Evolutionary conservation across 2,113 vertebrate species (phyloP).

Genomic region (Microcebus ravelobensis): DNA sequence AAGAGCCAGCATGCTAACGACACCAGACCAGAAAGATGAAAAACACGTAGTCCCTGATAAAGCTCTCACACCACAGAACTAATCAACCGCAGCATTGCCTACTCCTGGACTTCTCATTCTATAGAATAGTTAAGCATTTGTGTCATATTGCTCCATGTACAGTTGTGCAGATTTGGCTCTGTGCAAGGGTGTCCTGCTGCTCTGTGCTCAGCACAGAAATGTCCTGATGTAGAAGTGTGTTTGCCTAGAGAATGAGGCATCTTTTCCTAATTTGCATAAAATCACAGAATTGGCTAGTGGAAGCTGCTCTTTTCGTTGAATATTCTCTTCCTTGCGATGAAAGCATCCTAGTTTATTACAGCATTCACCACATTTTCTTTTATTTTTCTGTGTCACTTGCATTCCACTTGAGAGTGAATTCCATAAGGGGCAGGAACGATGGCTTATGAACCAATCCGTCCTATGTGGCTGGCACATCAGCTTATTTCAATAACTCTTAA

Average conservation of each 20-base stretch:
- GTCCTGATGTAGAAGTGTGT: not conserved
- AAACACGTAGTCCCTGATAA: not conserved
- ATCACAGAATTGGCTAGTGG: not conserved
- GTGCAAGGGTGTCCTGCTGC: not conserved
- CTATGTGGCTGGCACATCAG: not conserved
- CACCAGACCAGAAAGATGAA: not conserved
- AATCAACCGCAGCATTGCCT: not conserved
- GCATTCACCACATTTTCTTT: constrained; percentile 28
- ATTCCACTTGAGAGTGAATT: not conserved
- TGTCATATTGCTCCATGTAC: not conserved
- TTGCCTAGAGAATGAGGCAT: not conserved
- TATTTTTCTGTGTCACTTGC: not conserved
- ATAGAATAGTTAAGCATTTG: not conserved
- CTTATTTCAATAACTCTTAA: constrained; percentile 42
- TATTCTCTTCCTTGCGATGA: not conserved
- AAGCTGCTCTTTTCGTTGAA: not conserved
- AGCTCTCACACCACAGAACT: not conserved
- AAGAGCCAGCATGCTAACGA: not conserved
- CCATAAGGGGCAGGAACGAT: not conserved
- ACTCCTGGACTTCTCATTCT: not conserved
- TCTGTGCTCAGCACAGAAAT: not conserved
- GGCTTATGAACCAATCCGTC: not conserved
- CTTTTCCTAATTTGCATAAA: constrained; percentile 28
- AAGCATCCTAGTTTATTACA: constrained; percentile 9
- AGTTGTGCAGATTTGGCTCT: not conserved